Conservation (phyloP, 1,140 invertebrate species). For the Drosophila orosa region DNA sequence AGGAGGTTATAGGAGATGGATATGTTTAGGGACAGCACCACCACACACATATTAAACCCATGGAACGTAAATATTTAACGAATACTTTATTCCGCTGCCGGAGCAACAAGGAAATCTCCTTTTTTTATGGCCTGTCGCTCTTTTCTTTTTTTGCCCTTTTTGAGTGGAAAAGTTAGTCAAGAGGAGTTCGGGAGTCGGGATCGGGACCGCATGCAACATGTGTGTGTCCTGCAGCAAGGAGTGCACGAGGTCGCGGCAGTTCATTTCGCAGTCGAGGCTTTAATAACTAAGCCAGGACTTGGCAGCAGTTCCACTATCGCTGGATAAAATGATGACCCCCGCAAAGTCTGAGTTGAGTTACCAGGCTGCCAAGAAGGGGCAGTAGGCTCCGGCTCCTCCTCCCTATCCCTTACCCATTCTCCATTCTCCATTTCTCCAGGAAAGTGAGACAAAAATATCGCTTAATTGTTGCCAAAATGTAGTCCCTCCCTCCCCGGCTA, state of each 20-base stretch:
- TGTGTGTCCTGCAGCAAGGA: slow-evolving; percentile 33
- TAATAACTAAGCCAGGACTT: slow-evolving; percentile 38
- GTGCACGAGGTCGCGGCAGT: slow-evolving; percentile 5
- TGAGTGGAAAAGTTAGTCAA: slow-evolving; percentile 61
- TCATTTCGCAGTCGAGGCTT: slow-evolving; percentile 13
- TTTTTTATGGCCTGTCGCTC: slow-evolving; percentile 48
- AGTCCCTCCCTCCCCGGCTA: background rate
- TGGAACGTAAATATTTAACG: slow-evolving; percentile 76
- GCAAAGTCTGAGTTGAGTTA: slow-evolving; percentile 13
- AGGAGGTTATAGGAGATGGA: background rate
- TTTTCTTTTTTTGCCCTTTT: slow-evolving; percentile 7
- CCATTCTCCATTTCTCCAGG: background rate
- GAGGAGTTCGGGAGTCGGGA: slow-evolving; percentile 1
- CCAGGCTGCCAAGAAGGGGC: slow-evolving; percentile 3
- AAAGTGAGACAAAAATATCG: slow-evolving; percentile 52
- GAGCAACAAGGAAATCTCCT: slow-evolving; percentile 47
- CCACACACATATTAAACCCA: slow-evolving; percentile 69
- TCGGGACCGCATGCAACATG: slow-evolving; percentile 64
- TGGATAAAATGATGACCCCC: slow-evolving; percentile 31
- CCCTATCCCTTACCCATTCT: background rate
- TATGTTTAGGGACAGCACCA: slow-evolving; percentile 14
- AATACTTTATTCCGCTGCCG: slow-evolving; percentile 69
- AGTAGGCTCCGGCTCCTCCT: background rate
- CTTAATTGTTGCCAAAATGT: slow-evolving; percentile 68
- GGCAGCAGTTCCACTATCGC: slow-evolving; percentile 17